These are phyloP conservation scores for Elephas maximus DNA, from an alignment of 2,113 vertebrate species.

Conservation along the genomic window DNA sequence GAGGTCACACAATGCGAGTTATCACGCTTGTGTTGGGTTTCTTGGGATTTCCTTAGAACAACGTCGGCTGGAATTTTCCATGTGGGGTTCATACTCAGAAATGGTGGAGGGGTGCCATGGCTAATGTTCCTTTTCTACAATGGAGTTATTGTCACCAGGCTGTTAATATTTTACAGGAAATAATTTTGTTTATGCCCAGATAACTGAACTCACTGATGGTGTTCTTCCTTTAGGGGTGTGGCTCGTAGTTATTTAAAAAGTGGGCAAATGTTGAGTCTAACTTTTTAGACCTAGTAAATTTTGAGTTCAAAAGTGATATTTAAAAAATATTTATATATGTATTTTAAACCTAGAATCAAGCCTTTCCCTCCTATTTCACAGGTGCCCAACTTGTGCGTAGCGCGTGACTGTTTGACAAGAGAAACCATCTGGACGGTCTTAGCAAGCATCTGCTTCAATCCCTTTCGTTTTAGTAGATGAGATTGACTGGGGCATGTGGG, in stretches of 20 bases:
- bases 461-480: background rate
- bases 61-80: constrained; percentile 44
- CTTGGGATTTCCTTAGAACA: constrained; percentile 11
- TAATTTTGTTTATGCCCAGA: background rate
- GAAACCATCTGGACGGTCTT: background rate
- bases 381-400: background rate
- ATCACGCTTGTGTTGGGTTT: background rate
- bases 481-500: background rate
- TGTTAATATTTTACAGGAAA: background rate
- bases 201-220: background rate
- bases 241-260: constrained; percentile 29
- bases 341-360: background rate
- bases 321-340: background rate
- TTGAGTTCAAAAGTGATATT: background rate
- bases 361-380: background rate
- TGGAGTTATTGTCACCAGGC: background rate
- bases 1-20: background rate
- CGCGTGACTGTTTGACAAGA: background rate
- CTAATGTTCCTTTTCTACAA: background rate
- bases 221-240: background rate
- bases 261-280: background rate
- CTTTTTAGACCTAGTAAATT: background rate
- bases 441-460: background rate
- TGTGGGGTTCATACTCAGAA: background rate
- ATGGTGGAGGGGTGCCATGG: background rate